Base-by-base conservation (phyloP, 2,797 vertebrate species). In the Rhodeus uyekii region DNA sequence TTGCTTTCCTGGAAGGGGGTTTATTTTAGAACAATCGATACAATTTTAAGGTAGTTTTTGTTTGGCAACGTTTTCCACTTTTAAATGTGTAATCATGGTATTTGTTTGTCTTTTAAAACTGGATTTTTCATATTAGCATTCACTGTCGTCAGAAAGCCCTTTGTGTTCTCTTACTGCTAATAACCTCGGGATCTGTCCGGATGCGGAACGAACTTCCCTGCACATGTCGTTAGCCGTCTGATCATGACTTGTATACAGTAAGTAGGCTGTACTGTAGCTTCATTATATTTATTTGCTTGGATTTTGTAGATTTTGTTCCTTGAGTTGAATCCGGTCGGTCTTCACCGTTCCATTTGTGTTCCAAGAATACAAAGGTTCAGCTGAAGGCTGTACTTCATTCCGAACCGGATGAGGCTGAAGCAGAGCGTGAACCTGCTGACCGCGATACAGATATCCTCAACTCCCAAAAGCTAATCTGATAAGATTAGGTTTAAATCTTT, bases 1-100 rank as follows among this genome's bases (percentile, higher is more conserved):
- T 68, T 53, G 90, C 89, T 92, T 88, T 90, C 90, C 67, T 85
- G 60, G 91, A 91, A 65, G 63, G 91, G 90, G 90, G 92, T 92
- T 75, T 44, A 86, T 92, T 94, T 92, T 92, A 92, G 90, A 91
- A 91, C 90, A 86, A 89, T 89, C 48, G 75, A 80, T 85, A 73
- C 69, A 69, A 77, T 87, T 90, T 86, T 84, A 78, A 86, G 79
- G 73, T 88, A 81, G 81, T 74, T 86, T 69, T 81, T 80, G 77
- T 81, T 84, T 81, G 75, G 16, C 63, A 64, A 22, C 12, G 4
- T 67, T 78, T 86, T 82, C 38, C 82, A 46, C 75, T 83, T 88
- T 85, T 78, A 83, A 76, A 63, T 71, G 69, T 67, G 69, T 46
- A 55, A 88, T 88, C 84, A 88, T 88, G 85, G 16, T 53, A 74